Base-by-base conservation (phyloP, 2,113 vertebrate species). In the Elephas maximus region DNA sequence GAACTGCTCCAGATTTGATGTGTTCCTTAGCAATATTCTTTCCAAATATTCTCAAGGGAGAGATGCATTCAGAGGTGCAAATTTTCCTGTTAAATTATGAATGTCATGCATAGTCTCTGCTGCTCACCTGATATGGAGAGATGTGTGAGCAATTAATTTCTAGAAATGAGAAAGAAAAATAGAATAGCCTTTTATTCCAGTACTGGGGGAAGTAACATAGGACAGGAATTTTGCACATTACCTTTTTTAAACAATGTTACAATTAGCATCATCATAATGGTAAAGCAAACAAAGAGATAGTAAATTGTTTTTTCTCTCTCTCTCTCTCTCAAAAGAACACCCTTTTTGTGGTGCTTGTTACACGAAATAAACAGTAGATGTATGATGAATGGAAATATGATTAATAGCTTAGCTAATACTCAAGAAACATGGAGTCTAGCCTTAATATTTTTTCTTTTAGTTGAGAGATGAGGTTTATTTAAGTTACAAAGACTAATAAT, bases 391-490 rank as follows among this genome's bases (percentile, higher is more conserved):
- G 30, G 41, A 44, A 84, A 89, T 71, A 83, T 88, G 76, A 91
- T 78, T 92, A 95, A 96, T 78, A 78, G 20, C 76, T 86, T 48
- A 24, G 24, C 10, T 78, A 65, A 78, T 26, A 41, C 9, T 69
- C 30, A 62, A 60, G 57, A 83, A 24, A 86, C 8, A 44, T 15
- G 15, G 15, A 60, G 8, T 33, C 30, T 86, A 62, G 15, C 26
- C 48, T 11, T 63, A 28, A 12, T 3, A 57, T n/a, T 79, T 77
- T 67, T 84, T 80, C 81, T 93, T 84, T 4, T 76, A 63, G 85
- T 86, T 82, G 78, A 97, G 83, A 94, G 37, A 93, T 45, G 65
- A 94, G 5, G 12, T 85, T 95, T 83, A 94, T 81, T 74, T 91
- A 93, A 51, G 18, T 37, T 88, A 88, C 81, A 8, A 96, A 91